phyloP scores from a whole-genome alignment of 2,888 invertebrate genomes.

The Aelia acuminata region DNA sequence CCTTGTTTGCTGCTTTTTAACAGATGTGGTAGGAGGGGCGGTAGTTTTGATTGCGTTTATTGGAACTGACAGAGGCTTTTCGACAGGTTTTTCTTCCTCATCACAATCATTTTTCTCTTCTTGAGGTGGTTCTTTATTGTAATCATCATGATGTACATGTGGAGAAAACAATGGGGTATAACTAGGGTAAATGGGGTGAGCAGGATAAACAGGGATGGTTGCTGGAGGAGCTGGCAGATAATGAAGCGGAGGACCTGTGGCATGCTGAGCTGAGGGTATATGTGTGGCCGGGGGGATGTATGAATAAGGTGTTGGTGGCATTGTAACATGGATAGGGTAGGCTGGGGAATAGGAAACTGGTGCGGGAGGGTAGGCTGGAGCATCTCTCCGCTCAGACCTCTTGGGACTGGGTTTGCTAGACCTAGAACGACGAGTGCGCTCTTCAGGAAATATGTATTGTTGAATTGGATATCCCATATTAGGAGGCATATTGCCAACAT shows the following conservation, averaged over 20 bases:
- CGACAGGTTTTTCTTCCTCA: constrained; percentile 55
- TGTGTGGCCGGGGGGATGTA: constrained; percentile 50
- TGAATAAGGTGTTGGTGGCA: constrained; percentile 56
- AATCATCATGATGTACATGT: constrained; percentile 57
- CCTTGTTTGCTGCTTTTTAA: constrained; percentile 38
- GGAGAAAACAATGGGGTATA: constrained; percentile 61
- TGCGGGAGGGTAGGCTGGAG: constrained; percentile 6
- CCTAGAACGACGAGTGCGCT: constrained; percentile 55
- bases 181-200: constrained; percentile 53
- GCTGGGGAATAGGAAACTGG: constrained; percentile 3
- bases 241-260: constrained; percentile 61
- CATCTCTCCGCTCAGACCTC: constrained; percentile 49
- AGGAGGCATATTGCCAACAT: constrained; percentile 59
- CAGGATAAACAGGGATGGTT: constrained; percentile 52
- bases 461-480: constrained; percentile 32
- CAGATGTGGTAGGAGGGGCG: constrained; percentile 56
- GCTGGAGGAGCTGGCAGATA: constrained; percentile 40
- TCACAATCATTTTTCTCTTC: constrained; percentile 55
- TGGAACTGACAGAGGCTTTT: constrained; percentile 57
- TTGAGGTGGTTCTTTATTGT: constrained; percentile 35
- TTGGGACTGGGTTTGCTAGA: constrained; percentile 62
- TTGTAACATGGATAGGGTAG: constrained; percentile 54
- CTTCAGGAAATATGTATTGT: constrained; percentile 60
- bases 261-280: constrained; percentile 62
- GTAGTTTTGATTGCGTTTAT: constrained; percentile 61